Evolutionary conservation across 1,140 invertebrate species (phyloP).

Genomic region (Oryctes rhinoceros): DNA sequence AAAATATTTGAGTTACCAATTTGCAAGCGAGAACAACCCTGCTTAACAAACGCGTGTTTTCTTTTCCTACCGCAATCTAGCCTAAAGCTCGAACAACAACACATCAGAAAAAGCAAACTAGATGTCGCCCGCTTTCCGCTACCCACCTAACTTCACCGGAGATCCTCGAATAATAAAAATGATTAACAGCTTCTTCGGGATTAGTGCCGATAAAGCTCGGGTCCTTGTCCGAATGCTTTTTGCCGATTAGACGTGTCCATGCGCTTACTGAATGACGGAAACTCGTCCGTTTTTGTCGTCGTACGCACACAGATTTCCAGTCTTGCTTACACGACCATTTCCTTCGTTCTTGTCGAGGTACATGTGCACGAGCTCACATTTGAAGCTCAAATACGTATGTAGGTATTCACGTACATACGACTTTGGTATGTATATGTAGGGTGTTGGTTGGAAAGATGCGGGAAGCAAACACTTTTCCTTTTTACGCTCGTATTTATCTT

Average conservation of each 20-base stretch:
- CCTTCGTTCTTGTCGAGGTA: background rate
- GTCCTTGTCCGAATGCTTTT: background rate
- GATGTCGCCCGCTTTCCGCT: background rate
- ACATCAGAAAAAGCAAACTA: no score
- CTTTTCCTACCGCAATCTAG: no score
- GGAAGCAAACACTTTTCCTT: constrained; percentile 10
- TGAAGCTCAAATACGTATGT: no score
- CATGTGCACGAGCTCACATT: background rate
- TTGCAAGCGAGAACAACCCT: no score
- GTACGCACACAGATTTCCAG: background rate
- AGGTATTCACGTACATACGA: no score
- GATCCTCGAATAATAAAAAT: constrained; percentile 27
- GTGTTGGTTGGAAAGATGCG: background rate
- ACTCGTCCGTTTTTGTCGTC: background rate
- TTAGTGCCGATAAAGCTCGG: constrained; percentile 20
- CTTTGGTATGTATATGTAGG: no score
- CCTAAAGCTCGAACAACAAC: no score
- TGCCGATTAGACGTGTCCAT: constrained; percentile 1
- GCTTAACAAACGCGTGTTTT: no score
- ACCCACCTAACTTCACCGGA: background rate
- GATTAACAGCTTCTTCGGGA: constrained; percentile 33
- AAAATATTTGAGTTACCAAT: no score
- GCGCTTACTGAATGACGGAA: background rate
- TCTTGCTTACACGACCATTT: background rate
- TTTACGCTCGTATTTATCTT: constrained; percentile 18